phyloP scores from a whole-genome alignment of 2,888 invertebrate genomes.

The Achlya flavicornis region DNA sequence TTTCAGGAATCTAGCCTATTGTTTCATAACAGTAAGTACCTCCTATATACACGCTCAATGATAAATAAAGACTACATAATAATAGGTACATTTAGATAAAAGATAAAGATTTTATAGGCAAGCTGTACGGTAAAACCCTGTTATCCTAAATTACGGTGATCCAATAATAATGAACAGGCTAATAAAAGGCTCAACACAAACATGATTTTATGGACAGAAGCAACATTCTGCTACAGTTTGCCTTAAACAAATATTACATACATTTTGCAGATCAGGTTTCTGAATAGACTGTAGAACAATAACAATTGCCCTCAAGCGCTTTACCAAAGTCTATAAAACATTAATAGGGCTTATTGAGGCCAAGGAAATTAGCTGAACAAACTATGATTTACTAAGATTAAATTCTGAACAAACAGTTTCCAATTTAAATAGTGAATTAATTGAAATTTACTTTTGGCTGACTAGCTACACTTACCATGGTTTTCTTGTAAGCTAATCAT shows the following conservation, averaged over 20 bases:
- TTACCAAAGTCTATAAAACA: background rate
- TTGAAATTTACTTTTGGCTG: background rate
- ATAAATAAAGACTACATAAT: no score
- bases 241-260: background rate
- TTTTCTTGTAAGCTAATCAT: background rate
- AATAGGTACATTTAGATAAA: no score
- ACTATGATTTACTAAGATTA: background rate
- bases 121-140: no score
- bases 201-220: background rate
- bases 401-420: background rate
- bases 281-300: background rate
- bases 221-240: background rate
- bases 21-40: no score
- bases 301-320: background rate
- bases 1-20: no score
- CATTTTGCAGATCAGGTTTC: background rate
- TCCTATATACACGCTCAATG: no score
- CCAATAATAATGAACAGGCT: background rate
- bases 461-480: background rate
- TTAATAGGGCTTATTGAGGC: background rate
- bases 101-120: no score
- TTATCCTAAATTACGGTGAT: background rate
- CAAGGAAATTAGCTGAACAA: background rate
- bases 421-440: background rate
- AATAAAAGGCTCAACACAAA: background rate